Conservation (phyloP, 1,140 invertebrate genomes). For the Kradibia gibbosae region DNA sequence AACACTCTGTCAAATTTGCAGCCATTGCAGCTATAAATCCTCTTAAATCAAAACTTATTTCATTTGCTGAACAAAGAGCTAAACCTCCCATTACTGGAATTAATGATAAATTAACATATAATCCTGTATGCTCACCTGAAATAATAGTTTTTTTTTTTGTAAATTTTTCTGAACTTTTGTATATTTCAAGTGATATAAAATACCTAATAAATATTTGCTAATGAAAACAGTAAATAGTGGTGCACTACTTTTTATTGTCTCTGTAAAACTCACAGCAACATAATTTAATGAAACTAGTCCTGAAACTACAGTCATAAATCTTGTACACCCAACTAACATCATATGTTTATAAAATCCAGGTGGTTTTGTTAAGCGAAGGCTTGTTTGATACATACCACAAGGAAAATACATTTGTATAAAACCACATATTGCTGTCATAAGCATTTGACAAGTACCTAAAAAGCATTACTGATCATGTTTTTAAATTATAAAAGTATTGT, state of each 20-base stretch:
- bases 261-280: constrained; percentile 89
- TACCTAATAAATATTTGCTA: constrained; percentile 80
- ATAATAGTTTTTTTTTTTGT: constrained; percentile 47
- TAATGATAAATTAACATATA: constrained; percentile 85
- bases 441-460: constrained; percentile 82
- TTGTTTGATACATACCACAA: constrained; percentile 81
- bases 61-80: constrained; percentile 86
- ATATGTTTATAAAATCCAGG: constrained; percentile 85
- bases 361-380: constrained; percentile 77
- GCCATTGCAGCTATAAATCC: constrained; percentile 86
- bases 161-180: neutral
- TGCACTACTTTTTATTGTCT: constrained; percentile 90
- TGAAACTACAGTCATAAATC: constrained; percentile 84
- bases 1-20: constrained; percentile 88
- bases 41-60: constrained; percentile 84
- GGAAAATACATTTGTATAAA: constrained; percentile 85
- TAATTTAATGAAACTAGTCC: constrained; percentile 87
- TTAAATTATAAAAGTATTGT: neutral
- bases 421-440: constrained; percentile 84
- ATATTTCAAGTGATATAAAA: constrained; percentile 22
- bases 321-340: constrained; percentile 83
- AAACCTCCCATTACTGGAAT: constrained; percentile 90
- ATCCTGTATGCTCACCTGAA: constrained; percentile 81
- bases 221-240: constrained; percentile 89
- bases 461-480: neutral